Conservation (phyloP, 2,797 vertebrate genomes). For the Poecilia velifera region DNA sequence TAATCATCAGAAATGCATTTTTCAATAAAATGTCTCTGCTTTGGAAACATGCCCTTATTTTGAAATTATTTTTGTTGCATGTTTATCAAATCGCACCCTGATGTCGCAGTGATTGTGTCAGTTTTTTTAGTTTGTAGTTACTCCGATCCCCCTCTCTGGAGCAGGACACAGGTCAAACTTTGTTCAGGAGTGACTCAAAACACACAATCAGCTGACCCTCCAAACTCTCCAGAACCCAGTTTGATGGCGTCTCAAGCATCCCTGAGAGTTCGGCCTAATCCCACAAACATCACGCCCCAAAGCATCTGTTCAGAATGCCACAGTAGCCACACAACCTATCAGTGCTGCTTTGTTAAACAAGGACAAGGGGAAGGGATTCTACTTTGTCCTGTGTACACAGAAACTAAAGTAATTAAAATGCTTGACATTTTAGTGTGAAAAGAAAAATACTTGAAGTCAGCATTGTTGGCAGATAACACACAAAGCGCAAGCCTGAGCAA, state of each 20-base stretch:
- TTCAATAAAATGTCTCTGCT: not conserved
- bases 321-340: constrained; percentile 1
- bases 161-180: not conserved
- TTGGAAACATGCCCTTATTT: not conserved
- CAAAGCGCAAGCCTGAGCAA: not conserved
- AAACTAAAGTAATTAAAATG: constrained; percentile 7
- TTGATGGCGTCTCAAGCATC: not conserved
- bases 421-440: not conserved
- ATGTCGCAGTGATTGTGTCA: not conserved
- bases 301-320: constrained; percentile 2
- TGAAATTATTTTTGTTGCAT: not conserved
- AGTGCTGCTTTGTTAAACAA: constrained; percentile 1
- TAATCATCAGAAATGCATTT: not conserved
- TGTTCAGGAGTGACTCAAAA: not conserved
- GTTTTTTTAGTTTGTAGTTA: not conserved
- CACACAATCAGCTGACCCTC: not conserved
- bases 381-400: constrained; percentile 4
- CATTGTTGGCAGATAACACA: not conserved
- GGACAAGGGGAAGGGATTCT: not conserved
- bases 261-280: not conserved
- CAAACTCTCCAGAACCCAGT: not conserved
- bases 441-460: not conserved
- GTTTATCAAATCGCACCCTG: too few relatives aligned
- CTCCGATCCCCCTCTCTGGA: not conserved
- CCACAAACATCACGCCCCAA: not conserved